Percentiles rank a stretch among this genome's conserved stretches.
Conservation (phyloP, 2,888 invertebrate species). For the Phasia obesa region DNA sequence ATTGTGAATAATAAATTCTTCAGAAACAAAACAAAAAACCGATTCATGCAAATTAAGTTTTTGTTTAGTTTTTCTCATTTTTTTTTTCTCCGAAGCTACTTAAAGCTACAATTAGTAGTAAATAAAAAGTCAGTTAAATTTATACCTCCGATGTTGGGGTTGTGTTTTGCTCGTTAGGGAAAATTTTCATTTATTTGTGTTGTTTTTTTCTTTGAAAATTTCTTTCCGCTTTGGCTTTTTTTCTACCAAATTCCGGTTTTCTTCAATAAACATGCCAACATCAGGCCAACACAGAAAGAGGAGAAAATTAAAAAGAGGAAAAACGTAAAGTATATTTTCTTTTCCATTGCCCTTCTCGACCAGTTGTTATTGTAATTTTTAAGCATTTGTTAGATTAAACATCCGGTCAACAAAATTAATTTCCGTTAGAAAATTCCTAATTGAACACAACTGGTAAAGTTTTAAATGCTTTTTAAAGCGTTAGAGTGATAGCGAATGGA, state of each 20-base stretch:
- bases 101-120: slow-evolving; percentile 29
- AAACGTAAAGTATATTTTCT: slow-evolving; percentile 2
- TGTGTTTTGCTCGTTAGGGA: slow-evolving; percentile 53
- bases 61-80: neutral
- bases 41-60: neutral
- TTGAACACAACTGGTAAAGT: neutral
- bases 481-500: neutral
- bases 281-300: neutral
- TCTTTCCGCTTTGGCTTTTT: slow-evolving; percentile 13
- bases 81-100: neutral
- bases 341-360: neutral
- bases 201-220: neutral
- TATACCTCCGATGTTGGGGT: neutral
- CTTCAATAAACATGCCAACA: slow-evolving; percentile 48
- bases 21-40: neutral
- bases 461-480: neutral
- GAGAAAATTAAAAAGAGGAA: slow-evolving; percentile 8
- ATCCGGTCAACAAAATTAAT: slow-evolving; percentile 70
- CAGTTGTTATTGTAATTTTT: slow-evolving; percentile 26
- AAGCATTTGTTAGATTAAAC: slow-evolving; percentile 62
- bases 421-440: slow-evolving; percentile 49
- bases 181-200: neutral
- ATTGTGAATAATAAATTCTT: neutral
- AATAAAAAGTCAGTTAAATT: slow-evolving; percentile 20
- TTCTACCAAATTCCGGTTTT: slow-evolving; percentile 25